Percentiles rank a stretch among this genome's conserved stretches.
Conservation (phyloP, 2,888 invertebrate genomes). For the Plebejus melissa region DNA sequence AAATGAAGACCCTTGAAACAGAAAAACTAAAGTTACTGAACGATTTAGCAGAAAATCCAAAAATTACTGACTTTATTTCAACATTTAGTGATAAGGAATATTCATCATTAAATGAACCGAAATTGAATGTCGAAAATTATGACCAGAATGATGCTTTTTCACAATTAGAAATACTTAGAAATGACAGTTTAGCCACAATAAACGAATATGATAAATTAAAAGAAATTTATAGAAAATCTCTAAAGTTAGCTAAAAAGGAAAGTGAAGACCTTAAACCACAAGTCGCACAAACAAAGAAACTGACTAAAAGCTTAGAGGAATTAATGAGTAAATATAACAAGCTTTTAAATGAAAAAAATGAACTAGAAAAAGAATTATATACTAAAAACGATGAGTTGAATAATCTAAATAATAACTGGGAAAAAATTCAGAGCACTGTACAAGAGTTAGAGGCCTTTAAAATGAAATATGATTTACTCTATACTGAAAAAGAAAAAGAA, state of each 20-base stretch:
- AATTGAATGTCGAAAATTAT: background rate
- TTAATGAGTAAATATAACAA: conserved; percentile 47
- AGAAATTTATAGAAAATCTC: conserved; percentile 32
- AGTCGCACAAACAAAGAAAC: conserved; percentile 30
- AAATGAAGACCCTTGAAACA: conserved; percentile 45
- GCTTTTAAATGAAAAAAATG: conserved; percentile 44
- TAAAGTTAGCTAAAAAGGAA: conserved; percentile 37
- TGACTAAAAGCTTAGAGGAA: conserved; percentile 44
- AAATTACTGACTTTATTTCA: background rate
- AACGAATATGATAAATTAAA: background rate
- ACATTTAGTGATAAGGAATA: background rate
- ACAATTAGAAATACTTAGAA: conserved; percentile 2
- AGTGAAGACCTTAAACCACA: conserved; percentile 35
- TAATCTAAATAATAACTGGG: background rate
- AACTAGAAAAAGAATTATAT: background rate
- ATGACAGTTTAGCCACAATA: background rate
- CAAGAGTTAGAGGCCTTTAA: background rate
- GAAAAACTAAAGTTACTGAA: conserved; percentile 50
- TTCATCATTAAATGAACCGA: background rate
- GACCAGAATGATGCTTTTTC: background rate
- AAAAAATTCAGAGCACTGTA: background rate
- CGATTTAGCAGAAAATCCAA: conserved; percentile 48
- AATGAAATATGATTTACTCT: background rate
- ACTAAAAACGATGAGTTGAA: background rate
- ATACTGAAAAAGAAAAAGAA: background rate